A percentile compares a stretch with the other conserved stretches of the same genome.
phyloP scores from a whole-genome alignment of 2,797 vertebrate genomes.

The Lepilemur septentrionalis region DNA sequence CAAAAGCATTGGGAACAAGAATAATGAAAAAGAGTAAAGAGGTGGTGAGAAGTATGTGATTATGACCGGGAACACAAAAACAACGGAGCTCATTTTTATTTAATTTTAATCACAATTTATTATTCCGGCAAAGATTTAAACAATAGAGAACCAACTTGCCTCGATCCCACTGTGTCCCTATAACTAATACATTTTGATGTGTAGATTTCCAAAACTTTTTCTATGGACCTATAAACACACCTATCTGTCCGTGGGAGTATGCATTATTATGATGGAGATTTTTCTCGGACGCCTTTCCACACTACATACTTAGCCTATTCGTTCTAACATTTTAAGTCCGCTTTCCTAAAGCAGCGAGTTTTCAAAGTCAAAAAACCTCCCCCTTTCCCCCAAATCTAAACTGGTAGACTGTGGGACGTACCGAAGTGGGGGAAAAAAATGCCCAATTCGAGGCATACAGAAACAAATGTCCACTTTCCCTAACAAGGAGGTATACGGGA shows the following conservation, averaged over 20 bases:
- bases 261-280: not conserved
- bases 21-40: not conserved
- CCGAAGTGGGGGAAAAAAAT: not conserved
- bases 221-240: not conserved
- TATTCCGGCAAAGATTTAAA: slow-evolving; percentile 7
- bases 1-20: not conserved
- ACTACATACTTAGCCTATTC: not conserved
- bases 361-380: not conserved
- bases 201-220: not conserved
- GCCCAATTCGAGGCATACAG: not conserved
- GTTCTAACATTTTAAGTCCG: not conserved
- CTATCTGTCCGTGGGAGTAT: not conserved
- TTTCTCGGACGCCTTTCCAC: not conserved
- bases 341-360: not conserved
- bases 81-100: not conserved
- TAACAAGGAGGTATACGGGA: not conserved
- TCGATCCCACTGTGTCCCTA: not conserved
- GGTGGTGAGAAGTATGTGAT: not conserved
- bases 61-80: slow-evolving; percentile 23
- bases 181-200: not conserved
- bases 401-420: not conserved
- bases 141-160: not conserved
- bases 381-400: not conserved
- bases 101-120: slow-evolving; percentile 31
- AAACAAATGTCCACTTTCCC: not conserved